Evolutionary conservation across 2,113 vertebrate genomes (phyloP).

Genomic region (Tragelaphus strepsiceros): DNA sequence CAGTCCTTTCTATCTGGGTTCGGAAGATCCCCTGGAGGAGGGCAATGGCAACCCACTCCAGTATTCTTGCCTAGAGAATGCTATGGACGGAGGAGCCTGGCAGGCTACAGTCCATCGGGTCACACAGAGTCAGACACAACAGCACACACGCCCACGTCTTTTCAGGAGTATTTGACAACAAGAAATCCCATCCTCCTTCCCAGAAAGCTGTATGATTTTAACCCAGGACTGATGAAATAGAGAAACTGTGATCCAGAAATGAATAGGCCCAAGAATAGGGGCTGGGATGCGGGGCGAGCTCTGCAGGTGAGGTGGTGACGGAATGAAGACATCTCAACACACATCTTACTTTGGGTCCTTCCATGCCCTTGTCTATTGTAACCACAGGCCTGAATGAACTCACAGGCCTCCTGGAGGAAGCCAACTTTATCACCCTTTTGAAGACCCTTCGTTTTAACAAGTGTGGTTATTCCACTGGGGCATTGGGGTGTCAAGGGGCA

Average conservation of each 20-base stretch:
- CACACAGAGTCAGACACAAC: not conserved
- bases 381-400: not conserved
- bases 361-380: not conserved
- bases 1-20: not conserved
- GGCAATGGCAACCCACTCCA: not conserved
- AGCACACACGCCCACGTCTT: not conserved
- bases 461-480: slow-evolving; percentile 26
- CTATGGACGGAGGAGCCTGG: not conserved
- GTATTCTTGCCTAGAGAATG: not conserved
- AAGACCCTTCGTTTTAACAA: slow-evolving; percentile 39
- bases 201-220: not conserved
- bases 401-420: slow-evolving; percentile 8
- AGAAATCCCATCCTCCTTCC: not conserved
- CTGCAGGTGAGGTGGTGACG: not conserved
- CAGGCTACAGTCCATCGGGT: not conserved
- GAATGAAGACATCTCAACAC: slow-evolving; percentile 29
- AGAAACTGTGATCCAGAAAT: not conserved
- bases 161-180: not conserved
- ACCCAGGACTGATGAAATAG: not conserved
- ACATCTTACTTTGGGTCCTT: slow-evolving; percentile 9
- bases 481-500: slow-evolving; percentile 35
- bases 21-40: not conserved
- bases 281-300: not conserved
- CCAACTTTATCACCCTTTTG: not conserved
- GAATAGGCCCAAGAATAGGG: not conserved